Evolutionary conservation across 2,113 vertebrate genomes (phyloP), one percentile per base, ranked within the genome.

Genomic region (Elephantulus edwardii): DNA sequence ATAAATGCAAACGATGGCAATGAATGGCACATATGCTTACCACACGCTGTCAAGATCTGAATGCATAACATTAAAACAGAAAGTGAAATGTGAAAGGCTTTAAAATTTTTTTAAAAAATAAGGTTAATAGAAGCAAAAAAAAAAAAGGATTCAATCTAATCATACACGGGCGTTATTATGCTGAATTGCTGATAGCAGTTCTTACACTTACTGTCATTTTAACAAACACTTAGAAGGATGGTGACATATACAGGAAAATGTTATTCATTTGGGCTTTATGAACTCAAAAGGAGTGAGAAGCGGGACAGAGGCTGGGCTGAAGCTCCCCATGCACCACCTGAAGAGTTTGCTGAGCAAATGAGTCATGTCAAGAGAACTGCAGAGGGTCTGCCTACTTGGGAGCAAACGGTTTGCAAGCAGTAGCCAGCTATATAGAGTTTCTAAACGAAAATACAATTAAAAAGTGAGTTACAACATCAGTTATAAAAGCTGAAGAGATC

Each of bases 11-110:
- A 96, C 0, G 83, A 96, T 89, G 97, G 94, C 96, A 97, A 97
- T 88, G 96, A 96, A 97, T 95, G 96, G 96, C 97, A 97, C 94
- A 95, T 93, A 95, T 97, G 97, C 97, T 98, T 98, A 98, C 98
- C 97, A 97, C 97, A 97, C 28, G 97, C 95, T 96, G 95, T 97
- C 96, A 98, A 97, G 96, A 86, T 97, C 97, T 97, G 97, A 96
- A 97, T 96, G 97, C 97, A 94, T 97, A 98, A 91, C 95, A 96
- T 97, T 92, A 92, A 98, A 98, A 98, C 96, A 97, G 97, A 98
- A 98, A 98, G 96, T 97, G 97, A 98, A 96, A 97, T 97, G 97
- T 97, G 96, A 97, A 97, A 96, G 71, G 87, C 89, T 94, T 92
- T n/a, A n/a, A n/a, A n/a, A n/a, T n/a, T 88, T 94, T 12, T 89